Conservation (phyloP, 2,797 vertebrate genomes). For the Sebastes hopkinsi region DNA sequence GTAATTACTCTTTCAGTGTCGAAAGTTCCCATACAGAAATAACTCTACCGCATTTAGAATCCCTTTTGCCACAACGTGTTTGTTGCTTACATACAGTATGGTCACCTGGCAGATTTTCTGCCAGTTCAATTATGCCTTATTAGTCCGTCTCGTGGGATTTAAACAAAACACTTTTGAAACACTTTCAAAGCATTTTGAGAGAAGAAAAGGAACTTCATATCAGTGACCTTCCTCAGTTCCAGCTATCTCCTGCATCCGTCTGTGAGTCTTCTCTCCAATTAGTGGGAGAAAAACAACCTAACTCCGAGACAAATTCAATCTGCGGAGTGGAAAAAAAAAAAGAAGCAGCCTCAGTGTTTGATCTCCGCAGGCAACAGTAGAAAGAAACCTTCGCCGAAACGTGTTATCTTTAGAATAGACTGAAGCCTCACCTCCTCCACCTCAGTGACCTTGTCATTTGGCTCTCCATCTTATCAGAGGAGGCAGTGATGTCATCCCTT, state of each 20-base stretch:
- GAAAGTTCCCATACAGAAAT: conserved; percentile 69
- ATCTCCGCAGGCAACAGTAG: conserved; percentile 59
- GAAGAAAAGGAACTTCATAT: conserved; percentile 46
- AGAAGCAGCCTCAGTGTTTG: conserved; percentile 50
- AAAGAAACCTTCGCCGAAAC: conserved; percentile 55
- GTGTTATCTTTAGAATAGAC: conserved; percentile 68
- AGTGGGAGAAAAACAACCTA: conserved; percentile 75
- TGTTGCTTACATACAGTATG: conserved; percentile 23
- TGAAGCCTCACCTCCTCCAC: conserved; percentile 68
- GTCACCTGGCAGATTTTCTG: conserved; percentile 69
- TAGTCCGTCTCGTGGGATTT: conserved; percentile 46
- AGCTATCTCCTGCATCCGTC: conserved; percentile 56
- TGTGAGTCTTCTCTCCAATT: conserved; percentile 76
- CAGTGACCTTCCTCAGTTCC: conserved; percentile 63
- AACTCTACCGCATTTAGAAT: conserved; percentile 63
- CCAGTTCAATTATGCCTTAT: conserved; percentile 22
- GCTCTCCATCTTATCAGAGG: conserved; percentile 67
- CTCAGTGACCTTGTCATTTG: conserved; percentile 74
- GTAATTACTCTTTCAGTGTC: conserved; percentile 51
- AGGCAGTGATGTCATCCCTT: conserved; percentile 66
- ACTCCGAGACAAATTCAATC: conserved; percentile 66
- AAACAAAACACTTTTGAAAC: conserved; percentile 58
- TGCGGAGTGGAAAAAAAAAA: conserved; percentile 28
- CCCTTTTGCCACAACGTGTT: conserved; percentile 45
- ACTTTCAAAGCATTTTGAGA: conserved; percentile 61